Base-by-base conservation (phyloP, 2,113 vertebrate genomes). In the Bos indicus region DNA sequence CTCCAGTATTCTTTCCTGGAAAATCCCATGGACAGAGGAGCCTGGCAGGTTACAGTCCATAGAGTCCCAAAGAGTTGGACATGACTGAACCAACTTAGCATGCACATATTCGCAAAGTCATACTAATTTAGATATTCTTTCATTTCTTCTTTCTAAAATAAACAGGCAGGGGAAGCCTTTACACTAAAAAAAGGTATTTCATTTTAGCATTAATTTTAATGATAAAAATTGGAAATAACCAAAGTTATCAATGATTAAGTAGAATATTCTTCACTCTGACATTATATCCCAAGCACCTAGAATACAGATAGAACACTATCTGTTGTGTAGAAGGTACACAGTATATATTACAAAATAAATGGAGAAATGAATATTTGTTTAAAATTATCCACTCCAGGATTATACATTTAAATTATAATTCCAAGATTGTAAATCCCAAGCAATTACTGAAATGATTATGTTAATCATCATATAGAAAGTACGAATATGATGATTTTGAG, bases 381-480 rank as follows among this genome's bases (percentile, higher is more conserved):
- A 89, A 62, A 59, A 12, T 43, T 56, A 64, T 43, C 30, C 92
- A 59, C 7, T 64, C 28, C 9, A 26, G n/a, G n/a, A 13, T 71
- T 92, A 51, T 36, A 87, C 60, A 85, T n/a, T 30, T 81, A 56
- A 81, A 40, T 57, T 92, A 88, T 88, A 88, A 95, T 59, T 88
- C 43, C 52, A 57, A 7, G 11, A 25, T 59, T 92, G 1, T 59
- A 92, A 85, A 78, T 82, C 21, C 64, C 48, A 95, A 95, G 7
- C n/a, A 89, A 4, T 91, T 86, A 48, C 46, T 98, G 15, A 95
- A 74, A 91, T 78, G 40, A 59, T 16, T 87, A 4, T 64, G 36
- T 64, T 95, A 71, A 93, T 86, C 28, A 89, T 95, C 1, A 30
- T 46, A 71, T 89, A 52, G 67, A 93, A 95, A 96, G 86, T 87